phyloP scores from a whole-genome alignment of 1,140 invertebrate species.

The Musca vetustissima region DNA sequence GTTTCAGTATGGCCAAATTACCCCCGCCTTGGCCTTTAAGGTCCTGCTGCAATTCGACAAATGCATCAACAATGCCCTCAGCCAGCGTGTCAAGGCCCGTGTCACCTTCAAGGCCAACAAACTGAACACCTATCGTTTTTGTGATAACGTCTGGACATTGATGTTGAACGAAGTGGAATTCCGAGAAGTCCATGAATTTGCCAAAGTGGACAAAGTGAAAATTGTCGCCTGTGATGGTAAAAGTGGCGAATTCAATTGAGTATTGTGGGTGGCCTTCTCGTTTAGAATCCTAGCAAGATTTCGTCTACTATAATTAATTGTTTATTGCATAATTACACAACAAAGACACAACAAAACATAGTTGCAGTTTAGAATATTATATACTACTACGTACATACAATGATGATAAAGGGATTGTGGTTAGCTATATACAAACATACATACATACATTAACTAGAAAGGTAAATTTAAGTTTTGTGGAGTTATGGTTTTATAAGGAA shows the following conservation, averaged over 20 bases:
- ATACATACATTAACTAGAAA: too few relatives aligned
- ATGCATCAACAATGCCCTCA: constrained; percentile 91
- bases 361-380: too few relatives aligned
- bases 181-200: constrained; percentile 89
- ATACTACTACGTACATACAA: too few relatives aligned
- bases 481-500: too few relatives aligned
- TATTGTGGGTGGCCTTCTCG: background rate
- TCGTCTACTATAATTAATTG: background rate
- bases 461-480: too few relatives aligned
- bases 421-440: too few relatives aligned
- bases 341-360: too few relatives aligned
- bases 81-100: constrained; percentile 88
- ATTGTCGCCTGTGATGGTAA: constrained; percentile 99
- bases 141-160: constrained; percentile 99
- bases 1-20: constrained; percentile 90
- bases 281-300: background rate
- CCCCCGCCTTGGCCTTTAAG: constrained; percentile 86
- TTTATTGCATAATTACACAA: background rate
- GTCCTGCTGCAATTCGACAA: constrained; percentile 96
- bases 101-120: constrained; percentile 96
- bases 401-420: too few relatives aligned
- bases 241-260: constrained; percentile 63
- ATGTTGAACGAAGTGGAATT: constrained; percentile 96
- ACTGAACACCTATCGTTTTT: constrained; percentile 98
- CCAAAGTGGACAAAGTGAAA: constrained; percentile 96